These are phyloP conservation scores for Knipowitschia caucasica DNA, from an alignment of 2,797 vertebrate species.

Conservation along the genomic window DNA sequence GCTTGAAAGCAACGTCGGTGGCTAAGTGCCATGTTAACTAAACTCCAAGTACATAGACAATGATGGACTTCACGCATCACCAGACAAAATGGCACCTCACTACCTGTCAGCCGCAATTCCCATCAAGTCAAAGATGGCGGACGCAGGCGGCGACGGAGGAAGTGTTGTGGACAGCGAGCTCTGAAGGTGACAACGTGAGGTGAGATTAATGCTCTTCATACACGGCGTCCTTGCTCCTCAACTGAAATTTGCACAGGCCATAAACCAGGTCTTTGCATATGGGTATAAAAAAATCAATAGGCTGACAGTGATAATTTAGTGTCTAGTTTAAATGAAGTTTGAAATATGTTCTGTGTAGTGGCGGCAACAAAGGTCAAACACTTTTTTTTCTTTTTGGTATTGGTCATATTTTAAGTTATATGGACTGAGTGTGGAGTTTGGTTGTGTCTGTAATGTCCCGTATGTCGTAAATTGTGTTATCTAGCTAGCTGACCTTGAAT, in stretches of 20 bases:
- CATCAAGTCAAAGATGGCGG: conserved; percentile 65
- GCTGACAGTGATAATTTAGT: background rate
- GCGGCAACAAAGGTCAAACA: background rate
- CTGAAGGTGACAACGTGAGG: conserved; percentile 29
- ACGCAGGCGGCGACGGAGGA: conserved; percentile 51
- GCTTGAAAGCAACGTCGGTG: conserved; percentile 61
- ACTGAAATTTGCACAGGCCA: background rate
- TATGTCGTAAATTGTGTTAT: no score
- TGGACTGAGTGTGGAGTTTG: background rate
- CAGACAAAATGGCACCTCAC: conserved; percentile 70
- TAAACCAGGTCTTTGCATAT: background rate
- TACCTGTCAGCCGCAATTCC: conserved; percentile 71
- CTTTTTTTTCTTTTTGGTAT: background rate
- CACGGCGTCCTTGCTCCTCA: background rate
- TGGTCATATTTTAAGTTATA: background rate
- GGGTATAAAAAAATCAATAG: conserved; percentile 2
- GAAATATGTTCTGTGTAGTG: background rate
- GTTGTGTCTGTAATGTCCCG: background rate
- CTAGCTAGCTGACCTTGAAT: no score
- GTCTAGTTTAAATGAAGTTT: background rate
- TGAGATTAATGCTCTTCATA: background rate
- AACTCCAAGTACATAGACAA: conserved; percentile 63
- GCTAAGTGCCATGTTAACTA: conserved; percentile 70
- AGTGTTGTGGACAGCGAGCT: conserved; percentile 36
- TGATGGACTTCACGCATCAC: conserved; percentile 72